Evolutionary conservation across 2,113 vertebrate genomes (phyloP), one percentile per base, ranked within the genome.

Genomic region (Anarrhichthys ocellatus): DNA sequence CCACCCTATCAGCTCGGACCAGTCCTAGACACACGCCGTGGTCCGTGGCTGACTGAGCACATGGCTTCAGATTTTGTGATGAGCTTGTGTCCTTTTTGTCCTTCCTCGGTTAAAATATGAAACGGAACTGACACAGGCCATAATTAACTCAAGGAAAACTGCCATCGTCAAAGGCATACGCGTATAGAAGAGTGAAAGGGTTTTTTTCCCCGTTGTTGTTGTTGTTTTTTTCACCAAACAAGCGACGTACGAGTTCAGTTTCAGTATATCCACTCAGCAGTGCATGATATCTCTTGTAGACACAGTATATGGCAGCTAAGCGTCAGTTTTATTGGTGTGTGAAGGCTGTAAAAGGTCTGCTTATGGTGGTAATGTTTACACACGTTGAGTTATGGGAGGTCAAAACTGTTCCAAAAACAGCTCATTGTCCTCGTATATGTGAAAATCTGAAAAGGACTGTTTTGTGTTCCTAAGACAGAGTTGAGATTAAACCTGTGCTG

Each of bases 71-170:
- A 73, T 79, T 86, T 69, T 80, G 54, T 61, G 72, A 87, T 76
- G 78, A 88, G 83, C 70, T 46, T 32, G 72, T 86, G 87, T 90
- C 87, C 87, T 91, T 77, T 88, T 87, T 90, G 91, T 88, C 87
- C 89, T 86, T 83, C 46, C 44, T 1, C 59, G 8, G 67, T 80
- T 81, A 82, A 81, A 86, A 83, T 63, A 77, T 10, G 52, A 77
- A 68, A 58, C 58, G 80, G 34, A 88, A 50, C 18, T 38, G 76
- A 84, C 71, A 64, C 69, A 69, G 29, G 52, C 32, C 22, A 8
- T 64, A 22, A 56, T 78, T 78, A 87, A 82, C 29, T 71, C 20
- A 13, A 0, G 27, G 46, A 24, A 18, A 68, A 64, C 54, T n/a
- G 71, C 24, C 0, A 10, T 36, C 34, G 27, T 76, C 29, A 80